Conservation (phyloP, 1,140 invertebrate genomes). For the Drosophila obscura region DNA sequence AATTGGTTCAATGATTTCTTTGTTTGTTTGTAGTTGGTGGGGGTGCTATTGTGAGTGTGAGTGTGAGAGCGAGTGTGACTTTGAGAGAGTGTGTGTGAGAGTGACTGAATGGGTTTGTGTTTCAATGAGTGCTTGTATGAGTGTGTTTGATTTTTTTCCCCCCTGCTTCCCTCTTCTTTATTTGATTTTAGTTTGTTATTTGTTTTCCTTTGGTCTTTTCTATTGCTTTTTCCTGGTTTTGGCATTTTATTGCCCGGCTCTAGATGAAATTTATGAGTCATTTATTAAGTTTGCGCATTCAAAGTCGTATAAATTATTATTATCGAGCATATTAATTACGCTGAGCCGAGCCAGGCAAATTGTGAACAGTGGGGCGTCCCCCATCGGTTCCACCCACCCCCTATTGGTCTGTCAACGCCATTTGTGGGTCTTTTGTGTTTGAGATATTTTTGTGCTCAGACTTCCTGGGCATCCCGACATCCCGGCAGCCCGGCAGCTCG, state of each 20-base stretch:
- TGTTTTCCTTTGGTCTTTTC: conserved; percentile 30
- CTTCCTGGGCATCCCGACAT: conserved; percentile 3
- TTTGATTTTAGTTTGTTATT: conserved; percentile 50
- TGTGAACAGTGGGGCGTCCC: neutral
- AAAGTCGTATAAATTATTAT: conserved; percentile 47
- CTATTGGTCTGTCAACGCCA: conserved; percentile 2
- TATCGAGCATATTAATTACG: conserved; percentile 45
- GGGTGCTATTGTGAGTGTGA: neutral
- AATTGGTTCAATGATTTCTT: conserved; percentile 83
- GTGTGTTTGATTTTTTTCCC: conserved; percentile 26
- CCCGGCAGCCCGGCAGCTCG: too few relatives aligned
- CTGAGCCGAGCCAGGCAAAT: neutral
- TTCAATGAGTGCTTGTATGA: conserved; percentile 43
- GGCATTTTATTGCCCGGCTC: conserved; percentile 44
- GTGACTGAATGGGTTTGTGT: conserved; percentile 9
- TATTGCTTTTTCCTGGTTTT: conserved; percentile 32
- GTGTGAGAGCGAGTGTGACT: too few relatives aligned
- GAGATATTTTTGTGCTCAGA: conserved; percentile 33
- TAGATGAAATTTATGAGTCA: conserved; percentile 68
- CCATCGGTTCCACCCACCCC: neutral
- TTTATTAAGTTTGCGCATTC: conserved; percentile 64
- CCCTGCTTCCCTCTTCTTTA: conserved; percentile 2
- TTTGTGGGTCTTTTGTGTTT: conserved; percentile 46
- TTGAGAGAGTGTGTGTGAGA: conserved; percentile 42
- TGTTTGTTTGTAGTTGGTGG: conserved; percentile 44